Percentiles rank a stretch among this genome's conserved stretches.
Evolutionary conservation across 2,113 vertebrate genomes (phyloP).

Genomic region (Mystacornis crossleyi): DNA sequence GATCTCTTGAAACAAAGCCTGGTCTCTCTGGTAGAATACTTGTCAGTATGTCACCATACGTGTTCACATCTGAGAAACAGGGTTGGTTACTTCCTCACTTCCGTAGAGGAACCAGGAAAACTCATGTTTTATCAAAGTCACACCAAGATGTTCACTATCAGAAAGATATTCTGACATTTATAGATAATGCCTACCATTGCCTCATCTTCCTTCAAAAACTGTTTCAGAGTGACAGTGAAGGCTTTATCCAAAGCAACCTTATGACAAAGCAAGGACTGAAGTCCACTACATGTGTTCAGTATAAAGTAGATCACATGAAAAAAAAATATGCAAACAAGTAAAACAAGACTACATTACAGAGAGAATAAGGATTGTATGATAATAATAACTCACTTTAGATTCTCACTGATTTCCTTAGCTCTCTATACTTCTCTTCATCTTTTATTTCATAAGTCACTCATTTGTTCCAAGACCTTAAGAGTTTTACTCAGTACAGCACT

Average conservation of each 20-base stretch:
- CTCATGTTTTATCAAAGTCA: background rate
- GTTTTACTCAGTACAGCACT: background rate
- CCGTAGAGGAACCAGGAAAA: background rate
- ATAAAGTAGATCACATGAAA: fast-evolving
- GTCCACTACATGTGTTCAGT: fast-evolving
- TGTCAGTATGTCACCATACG: background rate
- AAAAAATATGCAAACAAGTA: background rate
- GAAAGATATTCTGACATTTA: background rate
- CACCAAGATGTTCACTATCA: background rate
- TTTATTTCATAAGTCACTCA: background rate
- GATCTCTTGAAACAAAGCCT: background rate
- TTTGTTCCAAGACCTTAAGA: background rate
- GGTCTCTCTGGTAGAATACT: background rate
- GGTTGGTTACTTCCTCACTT: background rate
- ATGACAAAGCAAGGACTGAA: background rate
- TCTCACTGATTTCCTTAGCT: background rate
- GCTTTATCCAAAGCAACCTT: background rate
- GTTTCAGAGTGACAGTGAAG: background rate
- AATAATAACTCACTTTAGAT: background rate
- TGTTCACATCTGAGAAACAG: background rate
- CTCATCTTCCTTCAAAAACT: background rate
- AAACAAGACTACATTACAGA: background rate
- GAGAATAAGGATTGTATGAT: background rate
- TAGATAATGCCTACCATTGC: background rate
- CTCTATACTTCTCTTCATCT: background rate